Base-by-base conservation (phyloP, 2,888 invertebrate genomes). In the Syrphus vitripennis region DNA sequence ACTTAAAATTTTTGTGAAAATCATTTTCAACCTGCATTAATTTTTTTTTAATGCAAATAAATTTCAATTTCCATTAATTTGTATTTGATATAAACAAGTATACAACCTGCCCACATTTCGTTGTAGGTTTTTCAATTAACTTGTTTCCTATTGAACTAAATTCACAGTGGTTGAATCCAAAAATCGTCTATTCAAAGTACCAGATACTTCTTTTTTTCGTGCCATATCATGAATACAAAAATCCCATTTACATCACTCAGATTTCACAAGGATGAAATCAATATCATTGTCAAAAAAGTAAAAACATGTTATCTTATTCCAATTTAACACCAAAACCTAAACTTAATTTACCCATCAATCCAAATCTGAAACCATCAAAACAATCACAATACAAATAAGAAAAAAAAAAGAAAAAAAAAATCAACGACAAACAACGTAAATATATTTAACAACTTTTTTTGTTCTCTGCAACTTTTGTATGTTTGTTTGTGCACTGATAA, bases 271-370 rank as follows among this genome's bases (percentile, higher is more conserved):
- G 6, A 29, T 53, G 29, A 29, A n/a, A 53, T 50, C 50, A 50
- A 53, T 29, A 9, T 10, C 16, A 7, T 26, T 26, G 14, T 16
- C 16, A 31, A 31, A 10, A 5, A 16, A 12, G 3, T 10, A 31
- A n/a, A 55, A 4, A 26, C 14, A 26, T 16, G 16, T 57, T 57
- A 31, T 29, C 29, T n/a, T 55, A 29, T 31, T 34, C 5, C 57
- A 31, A 59, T 34, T 59, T 37, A 59, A 59, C 59, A 59, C 59
- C 34, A 37, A 59, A 59, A 37, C 34, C 57, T 21, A 37, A 37
- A 59, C 59, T 37, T 37, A 59, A 59, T 59, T 57, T 59, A 37
- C n/a, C 7, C 34, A 19, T 21, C 34, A 19, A 57, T 50, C 5
- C 26, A 55, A n/a, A n/a, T n/a, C n/a, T n/a, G n/a, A n/a, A n/a